Percentiles rank a stretch among this genome's conserved stretches.
Evolutionary conservation across 2,113 vertebrate species (phyloP).

Genomic region (Collichthys lucidus): DNA sequence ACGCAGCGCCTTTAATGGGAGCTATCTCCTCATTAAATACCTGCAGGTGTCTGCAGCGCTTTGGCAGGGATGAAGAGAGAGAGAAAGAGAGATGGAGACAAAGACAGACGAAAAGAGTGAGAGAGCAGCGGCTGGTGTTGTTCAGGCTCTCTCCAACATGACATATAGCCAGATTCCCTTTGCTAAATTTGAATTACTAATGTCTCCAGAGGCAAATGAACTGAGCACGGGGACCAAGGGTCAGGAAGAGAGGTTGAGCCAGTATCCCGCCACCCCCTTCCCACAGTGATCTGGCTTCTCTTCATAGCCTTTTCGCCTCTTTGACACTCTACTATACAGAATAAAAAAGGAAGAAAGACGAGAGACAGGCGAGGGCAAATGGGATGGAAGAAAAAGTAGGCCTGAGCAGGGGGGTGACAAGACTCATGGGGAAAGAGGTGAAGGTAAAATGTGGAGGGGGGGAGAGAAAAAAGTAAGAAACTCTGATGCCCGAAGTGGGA

Average conservation of each 20-base stretch:
- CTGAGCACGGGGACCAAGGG: constrained; percentile 44
- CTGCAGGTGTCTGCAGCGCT: constrained; percentile 66
- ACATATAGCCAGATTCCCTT: constrained; percentile 62
- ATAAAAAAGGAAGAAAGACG: constrained; percentile 30
- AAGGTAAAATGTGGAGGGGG: constrained; percentile 9
- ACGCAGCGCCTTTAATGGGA: constrained; percentile 77
- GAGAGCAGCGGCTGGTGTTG: constrained; percentile 38
- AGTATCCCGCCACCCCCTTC: constrained; percentile 10
- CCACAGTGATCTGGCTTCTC: constrained; percentile 52
- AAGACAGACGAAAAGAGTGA: constrained; percentile 13
- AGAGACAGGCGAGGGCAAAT: constrained; percentile 30
- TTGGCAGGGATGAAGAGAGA: constrained; percentile 35
- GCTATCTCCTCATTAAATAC: constrained; percentile 81
- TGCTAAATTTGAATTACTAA: constrained; percentile 67
- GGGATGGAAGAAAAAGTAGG: constrained; percentile 3
- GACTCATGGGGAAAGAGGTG: constrained; percentile 22
- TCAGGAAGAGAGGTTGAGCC: constrained; percentile 51
- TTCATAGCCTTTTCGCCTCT: constrained; percentile 33
- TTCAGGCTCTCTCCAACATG: constrained; percentile 60
- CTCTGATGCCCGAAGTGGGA: constrained; percentile 62
- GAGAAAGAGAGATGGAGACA: constrained; percentile 35
- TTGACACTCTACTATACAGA: constrained; percentile 43
- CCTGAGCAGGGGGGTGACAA: constrained; percentile 8
- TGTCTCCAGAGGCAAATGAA: constrained; percentile 61
- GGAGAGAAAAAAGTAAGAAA: constrained; percentile 32